Evolutionary conservation across 2,888 invertebrate genomes (phyloP), one percentile per base, ranked within the genome.

Genomic region (Fragum sueziense): DNA sequence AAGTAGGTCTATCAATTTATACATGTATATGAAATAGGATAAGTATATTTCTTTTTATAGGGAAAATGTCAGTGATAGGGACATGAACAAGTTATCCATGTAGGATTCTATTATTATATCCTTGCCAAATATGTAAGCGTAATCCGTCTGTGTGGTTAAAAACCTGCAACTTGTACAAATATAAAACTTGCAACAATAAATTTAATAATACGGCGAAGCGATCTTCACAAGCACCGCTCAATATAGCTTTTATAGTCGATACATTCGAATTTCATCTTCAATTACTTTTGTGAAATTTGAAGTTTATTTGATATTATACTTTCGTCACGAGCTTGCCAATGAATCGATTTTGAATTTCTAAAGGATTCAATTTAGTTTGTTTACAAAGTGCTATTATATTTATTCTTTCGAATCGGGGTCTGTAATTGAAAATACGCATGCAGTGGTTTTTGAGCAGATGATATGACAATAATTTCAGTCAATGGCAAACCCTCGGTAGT

Each of bases 331-430:
- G 65, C 25, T 25, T 41, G 11, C 25, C 65, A 65, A 65, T 34
- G 65, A 41, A 37, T 65, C 65, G 41, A 65, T 65, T 65, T 65
- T 22, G n/a, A 29, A 11, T 20, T 65, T 65, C 70, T 70, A 54
- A 52, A 70, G 54, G 70, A 54, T 70, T 70, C 70, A 70, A 70
- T 70, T 70, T 70, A 54, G 25, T 33, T 6, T 70, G 54, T 70
- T 70, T 70, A 70, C 70, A 54, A 20, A 70, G 70, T 70, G 52
- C 29, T 70, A 54, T 34, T 34, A 70, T 70, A 52, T 70, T 33
- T 54, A 70, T 70, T 52, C 70, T 52, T 34, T 70, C 54, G 31
- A 52, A 34, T 52, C 54, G 54, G 31, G 52, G 54, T 4, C 34
- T 52, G 70, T 70, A 70, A 70, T 70, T 70, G 54, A 70, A 69